phyloP scores from a whole-genome alignment of 2,113 vertebrate genomes.

The Coracopsis vasa region DNA sequence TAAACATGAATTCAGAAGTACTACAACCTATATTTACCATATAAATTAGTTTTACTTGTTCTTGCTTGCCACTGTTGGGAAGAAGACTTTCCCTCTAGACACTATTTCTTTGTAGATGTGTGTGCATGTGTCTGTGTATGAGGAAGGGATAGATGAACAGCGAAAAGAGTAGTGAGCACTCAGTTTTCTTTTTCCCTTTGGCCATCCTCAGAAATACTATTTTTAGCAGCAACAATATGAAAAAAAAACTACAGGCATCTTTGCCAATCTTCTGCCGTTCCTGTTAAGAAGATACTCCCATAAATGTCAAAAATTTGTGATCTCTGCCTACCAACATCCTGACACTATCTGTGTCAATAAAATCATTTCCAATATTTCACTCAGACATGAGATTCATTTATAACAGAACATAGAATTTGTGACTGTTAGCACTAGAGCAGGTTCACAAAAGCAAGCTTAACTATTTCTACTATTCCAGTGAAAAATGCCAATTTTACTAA shows the following conservation, averaged over 20 bases:
- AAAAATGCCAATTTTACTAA: not conserved
- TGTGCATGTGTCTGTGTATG: not conserved
- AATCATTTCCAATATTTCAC: not conserved
- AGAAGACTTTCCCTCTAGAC: not conserved
- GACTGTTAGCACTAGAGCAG: not conserved
- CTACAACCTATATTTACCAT: not conserved
- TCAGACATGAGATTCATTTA: not conserved
- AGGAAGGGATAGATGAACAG: not conserved
- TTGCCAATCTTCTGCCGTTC: not conserved
- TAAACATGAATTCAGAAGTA: not conserved
- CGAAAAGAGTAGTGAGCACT: not conserved
- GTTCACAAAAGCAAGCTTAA: slow-evolving; percentile 3
- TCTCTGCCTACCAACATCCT: not conserved
- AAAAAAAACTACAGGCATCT: not conserved
- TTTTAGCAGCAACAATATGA: not conserved
- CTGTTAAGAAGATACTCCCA: not conserved
- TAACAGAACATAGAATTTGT: not conserved
- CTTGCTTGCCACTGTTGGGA: not conserved
- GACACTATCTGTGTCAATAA: not conserved
- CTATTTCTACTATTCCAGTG: not conserved
- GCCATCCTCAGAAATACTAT: not conserved
- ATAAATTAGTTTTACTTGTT: not conserved
- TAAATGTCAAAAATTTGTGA: not conserved
- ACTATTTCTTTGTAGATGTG: not conserved
- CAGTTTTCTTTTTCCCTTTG: not conserved